Evolutionary conservation across 2,888 invertebrate genomes (phyloP), one percentile per base, ranked within the genome.

Genomic region (Gisinianus flammeolus): DNA sequence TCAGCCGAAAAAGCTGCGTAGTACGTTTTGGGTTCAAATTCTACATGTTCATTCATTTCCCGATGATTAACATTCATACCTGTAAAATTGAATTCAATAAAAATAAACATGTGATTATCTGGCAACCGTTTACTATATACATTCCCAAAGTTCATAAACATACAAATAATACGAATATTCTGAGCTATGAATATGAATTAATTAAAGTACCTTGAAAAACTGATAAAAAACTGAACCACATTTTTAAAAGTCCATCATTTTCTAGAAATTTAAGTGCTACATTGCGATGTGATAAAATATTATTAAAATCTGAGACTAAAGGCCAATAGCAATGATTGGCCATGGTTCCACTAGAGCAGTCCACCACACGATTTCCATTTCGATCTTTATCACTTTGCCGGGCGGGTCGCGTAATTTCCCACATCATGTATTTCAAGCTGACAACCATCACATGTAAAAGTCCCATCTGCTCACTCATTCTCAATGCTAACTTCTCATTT

Each of bases 1-100:
- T 98, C 98, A 84, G 97, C 97, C 80, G 96, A 96, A 89, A 98
- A 98, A 35, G 98, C 97, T 68, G 97, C 96, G 89, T 97, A 98
- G 89, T 98, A 98, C 22, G 96, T 95, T 83, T 95, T 96, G 64
- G 97, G 96, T 88, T 98, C 98, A 89, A 95, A 97, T 89, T 98
- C 97, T 22, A 98, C 93, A 88, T 98, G 98, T 75, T 94, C 93
- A 85, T 91, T 92, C 82, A 95, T 89, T 88, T 97, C 96, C 81
- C 97, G 91, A 83, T 94, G 91, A 89, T 98, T 98, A 72, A 97
- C 93, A 89, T 98, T 98, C 97, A 98, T 98, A 81, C 97, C 95
- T 94, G 86, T 3, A 85, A 58, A 1, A 64, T 16, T 44, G 6
- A 10, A 44, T 44, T 44, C 54, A 54, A 54, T 4, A 54, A n/a